Evolutionary conservation across 2,888 invertebrate genomes (phyloP).

Genomic region (Meiosimyza platycephala): DNA sequence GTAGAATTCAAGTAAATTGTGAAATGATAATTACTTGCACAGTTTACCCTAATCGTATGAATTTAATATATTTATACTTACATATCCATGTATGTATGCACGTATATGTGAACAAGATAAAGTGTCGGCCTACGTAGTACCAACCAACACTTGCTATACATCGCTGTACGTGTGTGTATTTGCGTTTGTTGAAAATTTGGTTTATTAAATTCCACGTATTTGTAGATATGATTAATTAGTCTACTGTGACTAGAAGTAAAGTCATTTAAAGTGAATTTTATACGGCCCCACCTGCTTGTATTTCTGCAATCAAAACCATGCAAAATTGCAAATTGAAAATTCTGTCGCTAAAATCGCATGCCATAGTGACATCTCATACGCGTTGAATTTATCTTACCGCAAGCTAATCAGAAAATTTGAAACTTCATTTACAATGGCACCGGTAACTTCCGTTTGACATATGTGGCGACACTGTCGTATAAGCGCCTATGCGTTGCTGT

Average conservation of each 20-base stretch:
- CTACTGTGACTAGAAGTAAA: not conserved
- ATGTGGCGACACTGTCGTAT: not conserved
- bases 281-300: not conserved
- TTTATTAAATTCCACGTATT: slow-evolving; percentile 43
- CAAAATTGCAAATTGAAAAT: slow-evolving; percentile 25
- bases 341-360: slow-evolving; percentile 20
- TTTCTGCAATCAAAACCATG: not conserved
- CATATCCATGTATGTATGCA: not conserved
- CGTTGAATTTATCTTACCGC: slow-evolving; percentile 1
- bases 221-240: slow-evolving; percentile 43
- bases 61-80: not conserved
- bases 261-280: not conserved
- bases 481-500: no score
- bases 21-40: no score
- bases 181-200: slow-evolving; percentile 30
- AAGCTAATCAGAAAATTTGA: slow-evolving; percentile 39
- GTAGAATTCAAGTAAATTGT: no score
- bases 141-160: not conserved
- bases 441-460: slow-evolving; percentile 26
- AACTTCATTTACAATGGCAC: slow-evolving; percentile 37
- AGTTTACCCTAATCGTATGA: no score
- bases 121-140: not conserved
- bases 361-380: not conserved
- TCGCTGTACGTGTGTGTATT: not conserved
- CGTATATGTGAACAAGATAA: not conserved